Evolutionary conservation across 2,797 vertebrate species (phyloP), one percentile per base, ranked within the genome.

Genomic region (Myotis daubentonii): DNA sequence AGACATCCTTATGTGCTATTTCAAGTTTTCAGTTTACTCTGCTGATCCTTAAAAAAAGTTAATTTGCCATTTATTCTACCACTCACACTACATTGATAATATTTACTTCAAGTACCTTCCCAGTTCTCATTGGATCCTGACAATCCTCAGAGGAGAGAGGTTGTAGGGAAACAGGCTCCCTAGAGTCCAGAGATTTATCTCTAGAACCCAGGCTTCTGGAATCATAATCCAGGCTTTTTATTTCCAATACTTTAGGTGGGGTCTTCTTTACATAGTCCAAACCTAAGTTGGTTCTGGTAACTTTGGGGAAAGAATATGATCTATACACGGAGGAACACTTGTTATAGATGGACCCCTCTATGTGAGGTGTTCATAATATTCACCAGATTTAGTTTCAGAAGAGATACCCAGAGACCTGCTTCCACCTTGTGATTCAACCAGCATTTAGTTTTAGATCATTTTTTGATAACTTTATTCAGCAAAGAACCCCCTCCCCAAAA

Each of bases 391-490:
- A 75, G 55, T 62, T 53, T 82, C 33, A 71, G 60, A 81, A 51
- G 55, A 78, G 20, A 88, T 22, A 85, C 23, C 25, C 38, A 71
- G 0, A 93, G 9, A 22, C 33, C 33, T 82, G 33, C 23, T 83
- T 89, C 38, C 19, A 85, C 25, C 53, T 80, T 75, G 55, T 49
- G 38, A 95, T 51, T 82, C 75, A 95, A 94, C 10, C 17, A 95
- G 22, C 44, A 94, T 65, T 70, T 89, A 70, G 81, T 86, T 96
- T 92, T 47, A 72, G 55, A 25, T 82, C 57, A 94, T 62, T 95
- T 91, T 96, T 89, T 91, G 60, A 97, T 62, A 96, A 93, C 72
- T 97, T 97, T 97, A 97, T 97, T 98, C 47, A 95, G 70, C 53
- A 94, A 96, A 95, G 75, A 94, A 90, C 71, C 8, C 25, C 25